Conservation (phyloP, 2,113 vertebrate species). For the Chiloscyllium plagiosum region DNA sequence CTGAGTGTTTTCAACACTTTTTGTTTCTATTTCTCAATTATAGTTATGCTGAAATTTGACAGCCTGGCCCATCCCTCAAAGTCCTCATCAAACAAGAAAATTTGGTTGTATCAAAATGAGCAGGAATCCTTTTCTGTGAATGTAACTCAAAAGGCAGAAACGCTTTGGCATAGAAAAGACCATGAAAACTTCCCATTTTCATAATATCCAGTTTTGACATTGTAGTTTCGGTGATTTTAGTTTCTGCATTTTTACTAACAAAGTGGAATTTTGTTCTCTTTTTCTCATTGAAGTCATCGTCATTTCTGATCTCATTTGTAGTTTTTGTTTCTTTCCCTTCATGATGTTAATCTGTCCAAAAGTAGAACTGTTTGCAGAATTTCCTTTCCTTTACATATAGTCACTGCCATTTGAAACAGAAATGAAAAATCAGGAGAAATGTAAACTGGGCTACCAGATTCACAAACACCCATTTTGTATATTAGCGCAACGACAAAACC, state of each 20-base stretch:
- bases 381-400: not conserved
- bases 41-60: not conserved
- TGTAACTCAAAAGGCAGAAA: not conserved
- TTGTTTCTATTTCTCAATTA: not conserved
- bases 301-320: not conserved
- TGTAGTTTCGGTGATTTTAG: not conserved
- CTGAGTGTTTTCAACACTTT: not conserved
- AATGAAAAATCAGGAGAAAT: no score
- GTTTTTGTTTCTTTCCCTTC: not conserved
- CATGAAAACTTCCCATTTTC: not conserved
- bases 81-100: not conserved
- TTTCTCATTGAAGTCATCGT: not conserved
- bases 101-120: not conserved
- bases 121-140: not conserved
- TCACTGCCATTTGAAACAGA: not conserved
- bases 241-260: not conserved
- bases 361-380: not conserved
- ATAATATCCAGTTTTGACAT: not conserved
- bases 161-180: not conserved
- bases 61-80: not conserved
- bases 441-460: no score
- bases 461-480: no score
- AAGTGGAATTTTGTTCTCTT: not conserved
- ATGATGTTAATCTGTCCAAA: not conserved
- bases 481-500: no score